These are phyloP conservation scores for Salvelinus sp. DNA, from an alignment of 2,113 vertebrate species.

Conservation along the genomic window DNA sequence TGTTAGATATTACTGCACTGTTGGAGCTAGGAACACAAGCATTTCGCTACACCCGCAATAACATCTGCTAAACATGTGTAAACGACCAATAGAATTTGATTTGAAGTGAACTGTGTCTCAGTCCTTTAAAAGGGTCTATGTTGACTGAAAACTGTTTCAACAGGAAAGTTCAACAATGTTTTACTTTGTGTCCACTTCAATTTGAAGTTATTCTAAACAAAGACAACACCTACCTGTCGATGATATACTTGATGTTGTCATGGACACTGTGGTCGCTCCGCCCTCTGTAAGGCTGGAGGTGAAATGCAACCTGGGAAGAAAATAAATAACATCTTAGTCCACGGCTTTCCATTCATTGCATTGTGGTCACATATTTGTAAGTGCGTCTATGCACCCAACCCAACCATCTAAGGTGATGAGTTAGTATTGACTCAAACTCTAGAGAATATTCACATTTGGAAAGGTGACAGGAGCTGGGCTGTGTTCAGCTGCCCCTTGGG, in stretches of 20 bases:
- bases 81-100: no score
- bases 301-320: conserved; percentile 83
- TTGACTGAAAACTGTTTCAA: neutral
- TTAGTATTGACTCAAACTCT: conserved; percentile 20
- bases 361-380: neutral
- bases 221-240: conserved; percentile 80
- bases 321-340: conserved; percentile 9
- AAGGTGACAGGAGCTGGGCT: neutral
- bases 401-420: conserved; percentile 11
- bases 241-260: conserved; percentile 89
- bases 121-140: neutral
- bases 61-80: no score
- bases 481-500: conserved; percentile 1
- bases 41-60: no score
- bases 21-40: no score
- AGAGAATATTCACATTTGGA: neutral
- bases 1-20: no score
- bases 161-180: conserved; percentile 39
- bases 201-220: neutral
- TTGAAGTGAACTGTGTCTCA: no score
- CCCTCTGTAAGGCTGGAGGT: conserved; percentile 86
- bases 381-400: neutral
- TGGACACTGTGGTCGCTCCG: conserved; percentile 84
- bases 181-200: conserved; percentile 2
- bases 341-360: conserved; percentile 29